Evolutionary conservation across 2,888 invertebrate genomes (phyloP).

Genomic region (Papilio elwesi): DNA sequence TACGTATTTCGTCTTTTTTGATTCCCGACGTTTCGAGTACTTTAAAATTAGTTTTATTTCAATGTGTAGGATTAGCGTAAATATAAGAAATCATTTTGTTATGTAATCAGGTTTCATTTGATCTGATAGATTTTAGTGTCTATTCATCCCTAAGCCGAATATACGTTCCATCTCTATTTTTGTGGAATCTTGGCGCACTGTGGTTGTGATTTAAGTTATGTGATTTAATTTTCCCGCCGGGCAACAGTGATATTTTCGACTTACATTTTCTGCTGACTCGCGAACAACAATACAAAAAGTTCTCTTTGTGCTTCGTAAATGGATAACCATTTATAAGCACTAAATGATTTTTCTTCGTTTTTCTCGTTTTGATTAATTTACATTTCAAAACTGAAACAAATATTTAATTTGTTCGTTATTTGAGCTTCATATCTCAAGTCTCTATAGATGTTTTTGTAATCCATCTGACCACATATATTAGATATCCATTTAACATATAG

Average conservation of each 20-base stretch:
- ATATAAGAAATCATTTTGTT: too few relatives aligned
- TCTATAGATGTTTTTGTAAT: too few relatives aligned
- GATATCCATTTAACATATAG: too few relatives aligned
- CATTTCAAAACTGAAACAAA: constrained; percentile 26
- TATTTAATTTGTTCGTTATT: not conserved
- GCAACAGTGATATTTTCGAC: constrained; percentile 44
- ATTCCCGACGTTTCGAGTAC: too few relatives aligned
- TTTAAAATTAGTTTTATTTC: too few relatives aligned
- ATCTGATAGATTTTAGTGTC: too few relatives aligned
- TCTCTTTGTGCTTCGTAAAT: constrained; percentile 44
- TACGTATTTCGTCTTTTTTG: too few relatives aligned
- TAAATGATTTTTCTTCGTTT: constrained; percentile 45
- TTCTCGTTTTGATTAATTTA: constrained; percentile 41
- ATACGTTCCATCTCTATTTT: constrained; percentile 41
- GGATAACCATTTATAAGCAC: constrained; percentile 47
- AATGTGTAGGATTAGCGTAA: too few relatives aligned
- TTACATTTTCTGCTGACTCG: constrained; percentile 41
- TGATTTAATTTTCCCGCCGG: constrained; percentile 49
- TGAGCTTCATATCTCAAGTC: too few relatives aligned
- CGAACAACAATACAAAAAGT: constrained; percentile 47
- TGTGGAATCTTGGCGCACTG: constrained; percentile 47
- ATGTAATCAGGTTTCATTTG: too few relatives aligned
- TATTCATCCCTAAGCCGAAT: not conserved
- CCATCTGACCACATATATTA: too few relatives aligned
- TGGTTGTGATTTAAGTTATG: constrained; percentile 56